A percentile compares a stretch with the other conserved stretches of the same genome.
These are phyloP conservation scores for Rutilus rutilus DNA, from an alignment of 2,113 vertebrate genomes.

Conservation along the genomic window DNA sequence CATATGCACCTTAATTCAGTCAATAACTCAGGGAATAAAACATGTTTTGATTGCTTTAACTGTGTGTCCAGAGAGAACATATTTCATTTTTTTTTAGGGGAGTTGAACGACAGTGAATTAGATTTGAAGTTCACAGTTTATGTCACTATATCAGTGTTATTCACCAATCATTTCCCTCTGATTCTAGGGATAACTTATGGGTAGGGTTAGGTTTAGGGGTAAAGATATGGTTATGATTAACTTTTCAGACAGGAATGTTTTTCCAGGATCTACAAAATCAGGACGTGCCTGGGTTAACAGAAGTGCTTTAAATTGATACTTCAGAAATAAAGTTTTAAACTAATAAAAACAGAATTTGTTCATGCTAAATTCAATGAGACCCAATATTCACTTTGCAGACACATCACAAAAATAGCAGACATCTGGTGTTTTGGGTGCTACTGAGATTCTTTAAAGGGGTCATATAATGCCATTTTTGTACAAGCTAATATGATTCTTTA, in stretches of 20 bases:
- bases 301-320: too few relatives aligned
- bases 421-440: background rate
- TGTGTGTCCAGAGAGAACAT: background rate
- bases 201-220: too few relatives aligned
- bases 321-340: background rate
- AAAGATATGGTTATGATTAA: too few relatives aligned
- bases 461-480: too few relatives aligned
- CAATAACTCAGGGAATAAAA: background rate
- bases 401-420: background rate
- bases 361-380: background rate
- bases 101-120: background rate
- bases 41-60: background rate
- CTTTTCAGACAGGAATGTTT: too few relatives aligned
- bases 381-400: background rate
- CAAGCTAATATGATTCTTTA: too few relatives aligned
- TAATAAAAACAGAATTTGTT: background rate
- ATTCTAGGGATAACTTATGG: too few relatives aligned
- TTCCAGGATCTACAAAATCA: too few relatives aligned
- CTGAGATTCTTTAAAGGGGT: background rate
- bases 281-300: too few relatives aligned
- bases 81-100: background rate
- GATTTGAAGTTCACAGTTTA: too few relatives aligned
- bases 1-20: conserved; percentile 10
- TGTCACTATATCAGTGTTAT: too few relatives aligned
- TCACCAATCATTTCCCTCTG: too few relatives aligned